Percentiles rank a stretch among this genome's conserved stretches.
These are phyloP conservation scores for Drosophila kepulauana DNA, from an alignment of 1,140 invertebrate species.

Conservation along the genomic window DNA sequence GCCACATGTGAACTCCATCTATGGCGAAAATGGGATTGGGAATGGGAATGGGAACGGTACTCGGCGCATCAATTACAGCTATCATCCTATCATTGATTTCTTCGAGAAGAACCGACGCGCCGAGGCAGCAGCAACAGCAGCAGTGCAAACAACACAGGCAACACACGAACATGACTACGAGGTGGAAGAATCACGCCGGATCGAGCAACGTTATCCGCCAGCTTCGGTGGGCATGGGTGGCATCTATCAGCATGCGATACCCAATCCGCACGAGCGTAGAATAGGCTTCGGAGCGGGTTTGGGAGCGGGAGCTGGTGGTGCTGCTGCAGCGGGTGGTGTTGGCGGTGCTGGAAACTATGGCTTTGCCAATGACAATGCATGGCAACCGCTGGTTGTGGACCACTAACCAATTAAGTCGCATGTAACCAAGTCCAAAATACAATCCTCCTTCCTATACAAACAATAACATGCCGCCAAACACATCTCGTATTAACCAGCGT, in stretches of 20 bases:
- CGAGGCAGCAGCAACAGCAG: slow-evolving; percentile 22
- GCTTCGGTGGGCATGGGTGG: slow-evolving; percentile 39
- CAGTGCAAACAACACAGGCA: neutral
- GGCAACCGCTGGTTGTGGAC: slow-evolving; percentile 76
- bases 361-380: slow-evolving; percentile 73
- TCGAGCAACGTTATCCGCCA: slow-evolving; percentile 58
- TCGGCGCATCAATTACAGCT: slow-evolving; percentile 91
- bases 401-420: slow-evolving; percentile 59
- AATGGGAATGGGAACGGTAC: slow-evolving; percentile 37
- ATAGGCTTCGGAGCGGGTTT: slow-evolving; percentile 70
- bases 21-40: slow-evolving; percentile 31
- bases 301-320: slow-evolving; percentile 48
- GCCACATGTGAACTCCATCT: slow-evolving; percentile 69
- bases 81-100: slow-evolving; percentile 94
- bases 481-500: slow-evolving; percentile 61
- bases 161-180: slow-evolving; percentile 26
- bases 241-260: slow-evolving; percentile 55
- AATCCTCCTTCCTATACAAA: neutral
- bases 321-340: slow-evolving; percentile 43
- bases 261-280: slow-evolving; percentile 66
- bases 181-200: slow-evolving; percentile 48
- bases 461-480: slow-evolving; percentile 35
- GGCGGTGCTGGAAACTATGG: slow-evolving; percentile 50
- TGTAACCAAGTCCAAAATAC: slow-evolving; percentile 37
- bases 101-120: slow-evolving; percentile 86